Evolutionary conservation across 2,888 invertebrate species (phyloP), one percentile per base, ranked within the genome.

Genomic region (Cephus pulcher): DNA sequence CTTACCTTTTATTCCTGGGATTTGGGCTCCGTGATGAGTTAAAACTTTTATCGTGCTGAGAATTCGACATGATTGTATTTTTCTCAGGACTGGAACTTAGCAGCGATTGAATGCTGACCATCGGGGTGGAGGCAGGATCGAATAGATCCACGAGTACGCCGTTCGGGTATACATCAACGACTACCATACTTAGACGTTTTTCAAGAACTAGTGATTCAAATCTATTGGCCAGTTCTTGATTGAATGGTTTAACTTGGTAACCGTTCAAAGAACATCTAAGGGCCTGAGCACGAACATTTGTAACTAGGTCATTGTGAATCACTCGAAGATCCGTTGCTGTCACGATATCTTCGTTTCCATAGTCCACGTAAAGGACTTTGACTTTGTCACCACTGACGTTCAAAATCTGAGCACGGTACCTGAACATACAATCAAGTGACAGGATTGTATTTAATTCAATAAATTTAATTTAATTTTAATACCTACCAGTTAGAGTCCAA

Each of bases 301-400:
- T 93, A 6, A 96, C 92, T 81, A 95, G 92, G 77, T 95, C 94
- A 6, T 94, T 93, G 6, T 94, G 94, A 34, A 97, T 95, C 34
- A 93, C 92, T 80, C 95, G 94, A 37, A 97, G 90, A 69, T 94
- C 92, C 15, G 93, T 92, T 1, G 93, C 89, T 11, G 93, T 91
- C 1, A 97, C 94, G n/a, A 93, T 93, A 89, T 98, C 98, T 87
- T 97, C 96, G 92, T 99, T 99, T 11, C 99, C 99, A 92, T 97
- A 99, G 92, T 99, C 99, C 30, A 99, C 95, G 92, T 98, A 99
- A 3, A 95, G 93, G 1, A 99, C 96, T 78, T 94, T 92, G 1
- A 95, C 93, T 80, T 94, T 94, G 68, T 92, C 92, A 9, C 93
- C 93, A 1, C 92, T 93, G 6, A 95, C 92, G 70, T 94, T 94